A percentile compares a stretch with the other conserved stretches of the same genome.
phyloP scores from a whole-genome alignment of 1,140 invertebrate genomes.

The Papilio machaon region DNA sequence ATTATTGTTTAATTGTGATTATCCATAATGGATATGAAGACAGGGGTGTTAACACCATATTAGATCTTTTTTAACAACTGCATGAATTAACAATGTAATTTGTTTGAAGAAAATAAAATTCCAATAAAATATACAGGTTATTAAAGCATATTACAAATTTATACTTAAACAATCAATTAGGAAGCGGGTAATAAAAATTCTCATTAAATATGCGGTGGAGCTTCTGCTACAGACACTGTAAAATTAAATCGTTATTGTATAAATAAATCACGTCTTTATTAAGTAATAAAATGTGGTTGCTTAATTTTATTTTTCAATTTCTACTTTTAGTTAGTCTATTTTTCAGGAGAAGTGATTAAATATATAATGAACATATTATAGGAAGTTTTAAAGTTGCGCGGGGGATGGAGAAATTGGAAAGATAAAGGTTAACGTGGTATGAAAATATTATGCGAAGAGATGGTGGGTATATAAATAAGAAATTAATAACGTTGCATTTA shows the following conservation, averaged over 20 bases:
- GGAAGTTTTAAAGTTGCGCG: not conserved
- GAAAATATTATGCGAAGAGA: too few relatives aligned
- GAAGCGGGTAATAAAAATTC: slow-evolving; percentile 41
- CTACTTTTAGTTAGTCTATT: not conserved
- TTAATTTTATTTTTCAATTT: not conserved
- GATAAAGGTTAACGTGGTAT: too few relatives aligned
- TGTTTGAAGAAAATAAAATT: not conserved
- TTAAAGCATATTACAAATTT: not conserved
- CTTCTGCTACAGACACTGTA: slow-evolving; percentile 38
- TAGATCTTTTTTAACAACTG: too few relatives aligned
- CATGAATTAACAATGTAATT: slow-evolving; percentile 5
- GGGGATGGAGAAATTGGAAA: too few relatives aligned
- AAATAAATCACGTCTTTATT: slow-evolving; percentile 46
- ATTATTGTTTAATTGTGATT: too few relatives aligned
- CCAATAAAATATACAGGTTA: slow-evolving; percentile 22
- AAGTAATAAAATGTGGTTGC: slow-evolving; percentile 43
- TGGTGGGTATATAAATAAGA: too few relatives aligned
- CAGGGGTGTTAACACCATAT: too few relatives aligned
- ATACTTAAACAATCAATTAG: slow-evolving; percentile 34
- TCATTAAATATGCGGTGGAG: slow-evolving; percentile 41
- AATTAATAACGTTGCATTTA: too few relatives aligned
- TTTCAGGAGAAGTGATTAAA: not conserved
- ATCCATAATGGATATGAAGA: too few relatives aligned
- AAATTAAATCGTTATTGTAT: slow-evolving; percentile 42
- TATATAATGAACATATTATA: not conserved